These are phyloP conservation scores for Phoronis australis DNA, from an alignment of 2,888 invertebrate genomes.

Conservation along the genomic window DNA sequence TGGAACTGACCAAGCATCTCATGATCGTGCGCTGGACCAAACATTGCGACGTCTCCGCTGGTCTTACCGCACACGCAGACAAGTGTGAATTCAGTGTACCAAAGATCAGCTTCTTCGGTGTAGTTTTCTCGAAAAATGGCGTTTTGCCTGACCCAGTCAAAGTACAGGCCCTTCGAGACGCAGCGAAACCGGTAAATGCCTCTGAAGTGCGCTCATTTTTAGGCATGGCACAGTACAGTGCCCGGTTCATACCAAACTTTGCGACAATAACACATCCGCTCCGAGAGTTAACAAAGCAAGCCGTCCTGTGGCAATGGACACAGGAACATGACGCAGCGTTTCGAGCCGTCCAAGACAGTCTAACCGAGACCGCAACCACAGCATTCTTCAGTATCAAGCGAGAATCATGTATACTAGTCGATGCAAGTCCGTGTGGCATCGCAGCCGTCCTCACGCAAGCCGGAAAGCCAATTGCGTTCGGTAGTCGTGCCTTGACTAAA, in stretches of 20 bases:
- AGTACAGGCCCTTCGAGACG: slow-evolving; percentile 1
- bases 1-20: neutral
- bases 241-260: slow-evolving; percentile 7
- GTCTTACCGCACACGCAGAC: too few species aligned
- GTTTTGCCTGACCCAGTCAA: too few species aligned
- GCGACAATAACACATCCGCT: slow-evolving; percentile 7
- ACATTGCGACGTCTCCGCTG: neutral
- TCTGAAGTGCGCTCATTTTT: slow-evolving; percentile 11
- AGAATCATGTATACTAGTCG: slow-evolving; percentile 8
- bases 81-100: too few species aligned
- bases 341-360: slow-evolving; percentile 3
- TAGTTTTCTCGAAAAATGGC: too few species aligned
- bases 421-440: slow-evolving; percentile 13
- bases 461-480: slow-evolving; percentile 9
- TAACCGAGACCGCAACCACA: slow-evolving; percentile 5
- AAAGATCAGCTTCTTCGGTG: too few species aligned
- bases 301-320: slow-evolving; percentile 7
- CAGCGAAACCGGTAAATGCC: slow-evolving; percentile 4
- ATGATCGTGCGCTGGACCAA: neutral
- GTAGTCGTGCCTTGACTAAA: slow-evolving; percentile 9
- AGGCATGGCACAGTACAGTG: slow-evolving; percentile 7
- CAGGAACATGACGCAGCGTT: slow-evolving; percentile 3
- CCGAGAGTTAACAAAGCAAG: slow-evolving; percentile 8
- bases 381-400: slow-evolving; percentile 8
- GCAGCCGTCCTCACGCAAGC: slow-evolving; percentile 7